Percentiles rank a stretch among this genome's conserved stretches.
Conservation (phyloP, 2,113 vertebrate genomes). For the Mastomys natalensis region DNA sequence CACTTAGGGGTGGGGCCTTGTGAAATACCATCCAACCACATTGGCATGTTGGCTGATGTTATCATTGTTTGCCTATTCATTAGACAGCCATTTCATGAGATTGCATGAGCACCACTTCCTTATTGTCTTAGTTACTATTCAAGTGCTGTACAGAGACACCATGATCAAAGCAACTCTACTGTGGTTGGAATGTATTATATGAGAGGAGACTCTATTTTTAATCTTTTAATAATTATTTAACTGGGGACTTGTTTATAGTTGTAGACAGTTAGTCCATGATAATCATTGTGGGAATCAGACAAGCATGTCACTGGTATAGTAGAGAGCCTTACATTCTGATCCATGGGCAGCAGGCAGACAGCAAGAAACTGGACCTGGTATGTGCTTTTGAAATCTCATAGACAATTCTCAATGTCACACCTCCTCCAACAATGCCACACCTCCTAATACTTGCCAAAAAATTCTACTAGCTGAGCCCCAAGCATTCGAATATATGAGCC, state of each 20-base stretch:
- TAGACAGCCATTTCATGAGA: neutral
- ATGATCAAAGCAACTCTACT: neutral
- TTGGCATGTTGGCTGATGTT: neutral
- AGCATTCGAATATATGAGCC: neutral
- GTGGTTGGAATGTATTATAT: neutral
- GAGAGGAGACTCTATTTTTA: neutral
- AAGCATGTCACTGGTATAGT: neutral
- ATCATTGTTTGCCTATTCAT: neutral
- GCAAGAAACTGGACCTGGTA: neutral
- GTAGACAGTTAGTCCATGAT: neutral
- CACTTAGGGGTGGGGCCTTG: neutral
- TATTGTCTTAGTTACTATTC: neutral
- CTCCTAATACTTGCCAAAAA: neutral
- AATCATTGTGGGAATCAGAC: neutral
- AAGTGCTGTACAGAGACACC: neutral
- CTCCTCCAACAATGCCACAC: neutral
- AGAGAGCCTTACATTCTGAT: neutral
- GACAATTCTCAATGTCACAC: neutral
- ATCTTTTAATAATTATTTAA: neutral
- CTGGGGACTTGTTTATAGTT: neutral
- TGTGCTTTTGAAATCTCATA: neutral
- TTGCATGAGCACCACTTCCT: neutral
- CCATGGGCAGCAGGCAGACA: neutral
- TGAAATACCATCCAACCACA: neutral
- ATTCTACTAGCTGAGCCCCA: neutral